phyloP scores from a whole-genome alignment of 2,797 vertebrate species.

The Urosaurus nigricauda region DNA sequence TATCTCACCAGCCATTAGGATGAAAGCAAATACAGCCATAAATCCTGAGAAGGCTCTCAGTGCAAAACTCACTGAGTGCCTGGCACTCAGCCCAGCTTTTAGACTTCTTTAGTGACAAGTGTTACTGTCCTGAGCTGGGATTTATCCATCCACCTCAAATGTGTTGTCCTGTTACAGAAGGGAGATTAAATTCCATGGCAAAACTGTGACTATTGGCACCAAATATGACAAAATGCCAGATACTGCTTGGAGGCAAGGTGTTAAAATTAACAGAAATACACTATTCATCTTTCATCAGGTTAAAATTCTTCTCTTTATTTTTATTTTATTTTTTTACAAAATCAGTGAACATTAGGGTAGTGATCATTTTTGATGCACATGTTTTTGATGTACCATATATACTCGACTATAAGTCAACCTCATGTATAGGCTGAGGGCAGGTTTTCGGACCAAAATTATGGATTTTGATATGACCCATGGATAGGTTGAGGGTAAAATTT shows the following conservation, averaged over 20 bases:
- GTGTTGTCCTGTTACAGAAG: conserved; percentile 65
- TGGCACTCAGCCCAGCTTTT: conserved; percentile 72
- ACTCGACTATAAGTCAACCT: too few species aligned
- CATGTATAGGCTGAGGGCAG: too few species aligned
- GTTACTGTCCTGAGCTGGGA: conserved; percentile 66
- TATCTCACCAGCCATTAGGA: conserved; percentile 33
- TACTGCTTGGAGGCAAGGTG: background rate
- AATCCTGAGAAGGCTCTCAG: conserved; percentile 61
- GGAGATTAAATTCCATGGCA: conserved; percentile 58
- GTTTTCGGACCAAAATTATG: too few species aligned
- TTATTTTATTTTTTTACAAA: conserved; percentile 5
- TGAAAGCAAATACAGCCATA: conserved; percentile 67
- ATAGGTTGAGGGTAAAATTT: too few species aligned
- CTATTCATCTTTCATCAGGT: background rate
- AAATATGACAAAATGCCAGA: conserved; percentile 4
- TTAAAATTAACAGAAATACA: background rate
- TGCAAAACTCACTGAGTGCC: conserved; percentile 63
- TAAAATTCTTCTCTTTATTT: background rate
- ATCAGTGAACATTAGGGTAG: background rate
- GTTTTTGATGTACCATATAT: background rate
- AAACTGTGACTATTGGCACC: background rate
- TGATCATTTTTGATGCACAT: background rate
- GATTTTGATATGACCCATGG: too few species aligned
- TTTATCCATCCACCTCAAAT: conserved; percentile 61
- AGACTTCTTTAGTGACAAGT: conserved; percentile 67